These are phyloP conservation scores for Dendrocopos noguchii DNA, from an alignment of 2,113 vertebrate species.

Conservation along the genomic window DNA sequence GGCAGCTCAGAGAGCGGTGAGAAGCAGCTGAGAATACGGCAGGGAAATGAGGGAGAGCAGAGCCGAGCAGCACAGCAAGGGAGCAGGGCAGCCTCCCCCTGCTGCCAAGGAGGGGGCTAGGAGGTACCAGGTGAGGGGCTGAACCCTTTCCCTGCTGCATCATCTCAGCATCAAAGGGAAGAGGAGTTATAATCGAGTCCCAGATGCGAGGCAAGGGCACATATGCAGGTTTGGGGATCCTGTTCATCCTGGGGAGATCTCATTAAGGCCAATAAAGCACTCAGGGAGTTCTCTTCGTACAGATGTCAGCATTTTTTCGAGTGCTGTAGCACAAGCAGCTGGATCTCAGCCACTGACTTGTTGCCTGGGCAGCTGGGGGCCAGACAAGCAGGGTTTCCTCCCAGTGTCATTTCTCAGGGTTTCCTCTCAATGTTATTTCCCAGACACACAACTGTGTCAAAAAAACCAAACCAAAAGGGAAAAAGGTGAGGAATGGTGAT, in stretches of 20 bases:
- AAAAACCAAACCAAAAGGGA: too few species aligned
- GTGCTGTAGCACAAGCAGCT: not conserved
- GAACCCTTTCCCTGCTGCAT: not conserved
- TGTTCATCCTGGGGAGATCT: not conserved
- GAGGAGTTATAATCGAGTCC: not conserved
- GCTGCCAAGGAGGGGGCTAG: not conserved
- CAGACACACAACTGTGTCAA: not conserved
- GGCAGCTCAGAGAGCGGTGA: not conserved
- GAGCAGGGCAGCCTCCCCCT: not conserved
- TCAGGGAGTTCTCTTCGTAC: not conserved
- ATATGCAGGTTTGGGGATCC: not conserved
- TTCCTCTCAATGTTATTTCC: fast-evolving
- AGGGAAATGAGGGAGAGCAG: not conserved
- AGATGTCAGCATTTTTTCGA: conserved; percentile 18
- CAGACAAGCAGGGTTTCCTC: too few species aligned
- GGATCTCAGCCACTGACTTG: not conserved
- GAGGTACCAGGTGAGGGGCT: not conserved
- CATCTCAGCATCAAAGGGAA: not conserved
- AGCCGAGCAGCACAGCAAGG: not conserved
- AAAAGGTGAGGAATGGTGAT: not conserved
- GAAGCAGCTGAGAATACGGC: conserved; percentile 3
- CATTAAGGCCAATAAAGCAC: conserved; percentile 7
- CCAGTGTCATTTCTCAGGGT: too few species aligned
- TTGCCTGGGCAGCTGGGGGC: not conserved
- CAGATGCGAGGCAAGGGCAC: not conserved